Evolutionary conservation across 2,113 vertebrate species (phyloP), one percentile per base, ranked within the genome.

Genomic region (Anseranas semipalmata): DNA sequence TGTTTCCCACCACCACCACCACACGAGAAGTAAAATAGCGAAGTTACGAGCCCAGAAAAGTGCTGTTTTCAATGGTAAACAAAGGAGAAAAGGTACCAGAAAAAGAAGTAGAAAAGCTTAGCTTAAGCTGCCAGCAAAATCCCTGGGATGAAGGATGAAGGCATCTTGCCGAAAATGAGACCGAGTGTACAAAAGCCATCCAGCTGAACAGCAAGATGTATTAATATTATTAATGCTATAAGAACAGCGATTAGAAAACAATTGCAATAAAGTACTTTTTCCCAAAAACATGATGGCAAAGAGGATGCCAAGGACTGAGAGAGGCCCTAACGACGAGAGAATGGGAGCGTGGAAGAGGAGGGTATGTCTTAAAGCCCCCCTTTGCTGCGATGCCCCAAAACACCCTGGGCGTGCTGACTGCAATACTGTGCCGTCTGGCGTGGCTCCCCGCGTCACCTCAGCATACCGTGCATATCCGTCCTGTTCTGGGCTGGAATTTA

Each of bases 391-490:
- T 66, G 59, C 65, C 55, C 73, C 43, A 35, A 24, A 67, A 32
- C 46, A 55, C 52, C 14, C 21, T 41, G 24, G 41, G 28, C 1
- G 0, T 8, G 39, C 19, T 80, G 55, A 17, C 24, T 70, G 32
- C 59, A 62, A 21, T 7, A 1, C 32, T 55, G 1, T 18, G 30
- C 7, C 33, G 14, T 10, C 53, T 58, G 6, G 20, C 2, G 1
- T 8, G 22, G 43, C 10, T 66, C 37, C 65, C 60, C 28, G 41
- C 17, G 37, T 21, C 4, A 0, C 48, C 72, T 48, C 39, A 43
- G 67, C 3, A 0, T 37, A 56, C 7, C 8, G 5, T 32, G 4
- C 15, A 0, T 2, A 9, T 13, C 30, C 24, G 35, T 78, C 11
- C 71, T 75, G 70, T 60, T 56, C 59, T 15, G 19, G 28, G 72